Evolutionary conservation across 1,140 invertebrate species (phyloP).

Genomic region (Diuraphis noxia): DNA sequence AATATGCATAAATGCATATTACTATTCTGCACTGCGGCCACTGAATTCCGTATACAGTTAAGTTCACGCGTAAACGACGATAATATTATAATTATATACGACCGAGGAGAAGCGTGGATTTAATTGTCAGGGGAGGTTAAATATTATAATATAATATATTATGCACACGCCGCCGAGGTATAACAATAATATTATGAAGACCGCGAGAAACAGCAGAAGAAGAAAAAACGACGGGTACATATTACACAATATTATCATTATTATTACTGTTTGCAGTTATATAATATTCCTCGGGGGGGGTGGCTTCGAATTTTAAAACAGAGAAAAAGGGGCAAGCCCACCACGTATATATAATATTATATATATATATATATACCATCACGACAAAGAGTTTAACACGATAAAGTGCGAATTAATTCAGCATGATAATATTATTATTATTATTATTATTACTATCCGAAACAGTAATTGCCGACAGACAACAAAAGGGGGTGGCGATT

Average conservation of each 20-base stretch:
- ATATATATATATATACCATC: background rate
- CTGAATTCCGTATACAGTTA: background rate
- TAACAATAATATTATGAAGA: background rate
- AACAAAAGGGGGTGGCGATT: constrained; percentile 16
- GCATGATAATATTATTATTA: background rate
- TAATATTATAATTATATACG: background rate
- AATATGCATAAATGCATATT: background rate
- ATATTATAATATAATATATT: background rate
- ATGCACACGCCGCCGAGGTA: background rate
- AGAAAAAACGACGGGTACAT: background rate
- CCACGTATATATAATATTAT: background rate
- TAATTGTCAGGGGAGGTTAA: background rate
- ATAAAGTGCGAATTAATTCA: constrained; percentile 49
- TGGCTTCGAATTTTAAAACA: background rate
- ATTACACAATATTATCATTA: background rate
- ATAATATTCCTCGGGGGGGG: background rate
- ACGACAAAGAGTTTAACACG: background rate
- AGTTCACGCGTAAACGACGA: background rate
- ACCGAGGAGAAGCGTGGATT: background rate
- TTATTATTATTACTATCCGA: constrained; percentile 10
- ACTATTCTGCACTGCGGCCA: background rate
- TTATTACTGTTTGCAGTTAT: background rate
- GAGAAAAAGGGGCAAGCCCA: background rate
- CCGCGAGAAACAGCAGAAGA: too few species aligned
- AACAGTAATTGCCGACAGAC: constrained; percentile 43